Conservation (phyloP, 1,140 invertebrate species). For the Coenobita brevimanus region DNA sequence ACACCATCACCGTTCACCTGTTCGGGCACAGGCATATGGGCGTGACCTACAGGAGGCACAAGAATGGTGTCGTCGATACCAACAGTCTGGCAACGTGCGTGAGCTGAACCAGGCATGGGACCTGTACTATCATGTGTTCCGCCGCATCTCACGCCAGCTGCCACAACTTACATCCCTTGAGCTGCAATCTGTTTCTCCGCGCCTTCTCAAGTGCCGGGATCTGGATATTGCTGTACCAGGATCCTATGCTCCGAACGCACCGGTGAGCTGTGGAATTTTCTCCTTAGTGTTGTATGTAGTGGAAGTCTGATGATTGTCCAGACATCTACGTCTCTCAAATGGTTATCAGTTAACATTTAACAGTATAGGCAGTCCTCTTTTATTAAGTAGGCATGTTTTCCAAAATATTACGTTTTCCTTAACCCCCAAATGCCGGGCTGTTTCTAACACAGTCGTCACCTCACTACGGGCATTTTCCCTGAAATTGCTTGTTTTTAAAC, state of each 20-base stretch:
- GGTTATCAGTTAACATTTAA: no score
- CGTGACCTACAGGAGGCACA: constrained; percentile 93
- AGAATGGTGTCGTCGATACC: constrained; percentile 89
- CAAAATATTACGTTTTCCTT: no score
- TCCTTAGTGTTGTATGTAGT: no score
- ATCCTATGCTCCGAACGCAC: constrained; percentile 92
- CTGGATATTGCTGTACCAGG: constrained; percentile 96
- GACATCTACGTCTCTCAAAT: no score
- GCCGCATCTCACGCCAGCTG: constrained; percentile 94
- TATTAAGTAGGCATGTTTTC: no score
- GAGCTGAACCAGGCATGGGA: constrained; percentile 99
- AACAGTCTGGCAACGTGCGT: constrained; percentile 85
- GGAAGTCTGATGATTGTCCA: no score
- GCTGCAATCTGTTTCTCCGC: constrained; percentile 91
- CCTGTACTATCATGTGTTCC: constrained; percentile 97
- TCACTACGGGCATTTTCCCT: no score
- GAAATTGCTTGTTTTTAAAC: no score
- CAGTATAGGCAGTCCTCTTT: no score
- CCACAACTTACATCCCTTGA: constrained; percentile 88
- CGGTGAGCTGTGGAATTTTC: no score
- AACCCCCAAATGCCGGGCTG: no score
- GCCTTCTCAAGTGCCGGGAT: constrained; percentile 90
- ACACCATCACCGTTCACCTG: neutral
- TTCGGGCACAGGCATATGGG: constrained; percentile 83
- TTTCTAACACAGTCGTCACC: no score